Evolutionary conservation across 2,797 vertebrate species (phyloP).

Genomic region (Coluber constrictor): DNA sequence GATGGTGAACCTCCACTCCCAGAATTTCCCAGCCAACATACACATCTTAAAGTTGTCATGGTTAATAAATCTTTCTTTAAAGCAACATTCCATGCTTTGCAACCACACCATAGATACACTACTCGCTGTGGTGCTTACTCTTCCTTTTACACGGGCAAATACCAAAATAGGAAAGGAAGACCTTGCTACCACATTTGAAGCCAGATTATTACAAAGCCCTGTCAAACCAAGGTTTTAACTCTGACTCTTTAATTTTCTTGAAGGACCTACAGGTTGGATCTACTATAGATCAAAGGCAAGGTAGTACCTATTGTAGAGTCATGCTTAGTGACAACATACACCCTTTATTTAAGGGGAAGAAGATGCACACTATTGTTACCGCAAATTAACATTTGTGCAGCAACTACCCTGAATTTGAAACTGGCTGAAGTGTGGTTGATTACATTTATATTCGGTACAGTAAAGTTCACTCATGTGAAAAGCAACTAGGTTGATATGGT

Average conservation of each 20-base stretch:
- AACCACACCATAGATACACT: background rate
- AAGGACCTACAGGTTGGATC: background rate
- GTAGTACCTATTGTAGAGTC: background rate
- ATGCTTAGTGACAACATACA: background rate
- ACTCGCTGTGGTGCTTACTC: background rate
- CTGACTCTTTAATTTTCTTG: background rate
- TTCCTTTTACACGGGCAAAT: background rate
- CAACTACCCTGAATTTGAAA: background rate
- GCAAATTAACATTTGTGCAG: background rate
- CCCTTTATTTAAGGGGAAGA: background rate
- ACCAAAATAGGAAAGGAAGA: background rate
- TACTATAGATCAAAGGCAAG: background rate
- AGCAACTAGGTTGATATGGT: background rate
- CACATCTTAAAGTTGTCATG: background rate
- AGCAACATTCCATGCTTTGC: background rate
- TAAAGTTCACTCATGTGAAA: background rate
- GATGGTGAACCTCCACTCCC: background rate
- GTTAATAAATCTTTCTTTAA: background rate
- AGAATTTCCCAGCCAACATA: background rate
- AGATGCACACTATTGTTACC: background rate
- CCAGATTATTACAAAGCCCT: background rate
- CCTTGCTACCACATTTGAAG: background rate
- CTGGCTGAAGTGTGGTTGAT: background rate
- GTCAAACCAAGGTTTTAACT: background rate
- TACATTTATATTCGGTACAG: background rate